Evolutionary conservation across 2,797 vertebrate species (phyloP).

Genomic region (Danio albolineatus): DNA sequence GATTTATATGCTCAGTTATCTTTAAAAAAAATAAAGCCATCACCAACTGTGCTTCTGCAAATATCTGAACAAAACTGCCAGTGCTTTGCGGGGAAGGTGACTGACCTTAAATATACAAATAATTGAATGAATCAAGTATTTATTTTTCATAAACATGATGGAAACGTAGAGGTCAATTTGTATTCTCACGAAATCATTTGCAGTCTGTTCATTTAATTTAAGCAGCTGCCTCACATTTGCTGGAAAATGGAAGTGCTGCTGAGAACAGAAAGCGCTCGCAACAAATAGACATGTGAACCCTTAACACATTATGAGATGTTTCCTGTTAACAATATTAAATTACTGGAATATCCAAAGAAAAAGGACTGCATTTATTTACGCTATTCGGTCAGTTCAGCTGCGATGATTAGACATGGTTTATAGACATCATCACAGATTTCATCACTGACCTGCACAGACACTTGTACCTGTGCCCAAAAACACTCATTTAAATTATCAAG

Average conservation of each 20-base stretch:
- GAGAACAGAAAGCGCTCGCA: not conserved
- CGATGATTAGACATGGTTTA: constrained; percentile 3
- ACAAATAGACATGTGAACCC: not conserved
- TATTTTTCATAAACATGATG: constrained; percentile 25
- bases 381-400: not conserved
- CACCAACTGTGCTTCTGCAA: not conserved
- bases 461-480: constrained; percentile 20
- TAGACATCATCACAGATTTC: constrained; percentile 10
- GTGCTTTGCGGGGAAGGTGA: constrained; percentile 6
- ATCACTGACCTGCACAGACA: constrained; percentile 12
- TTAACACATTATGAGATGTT: constrained; percentile 2
- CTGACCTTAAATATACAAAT: constrained; percentile 15
- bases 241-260: not conserved
- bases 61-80: not conserved
- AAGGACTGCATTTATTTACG: not conserved
- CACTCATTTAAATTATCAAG: constrained; percentile 7
- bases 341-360: not conserved
- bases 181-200: constrained; percentile 25
- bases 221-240: constrained; percentile 1
- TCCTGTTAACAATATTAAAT: not conserved
- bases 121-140: constrained; percentile 24
- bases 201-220: constrained; percentile 9
- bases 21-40: not conserved
- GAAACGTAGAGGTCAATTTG: constrained; percentile 6
- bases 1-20: not conserved